Evolutionary conservation across 2,888 invertebrate genomes (phyloP).

Genomic region (Zaprionus lineosus): DNA sequence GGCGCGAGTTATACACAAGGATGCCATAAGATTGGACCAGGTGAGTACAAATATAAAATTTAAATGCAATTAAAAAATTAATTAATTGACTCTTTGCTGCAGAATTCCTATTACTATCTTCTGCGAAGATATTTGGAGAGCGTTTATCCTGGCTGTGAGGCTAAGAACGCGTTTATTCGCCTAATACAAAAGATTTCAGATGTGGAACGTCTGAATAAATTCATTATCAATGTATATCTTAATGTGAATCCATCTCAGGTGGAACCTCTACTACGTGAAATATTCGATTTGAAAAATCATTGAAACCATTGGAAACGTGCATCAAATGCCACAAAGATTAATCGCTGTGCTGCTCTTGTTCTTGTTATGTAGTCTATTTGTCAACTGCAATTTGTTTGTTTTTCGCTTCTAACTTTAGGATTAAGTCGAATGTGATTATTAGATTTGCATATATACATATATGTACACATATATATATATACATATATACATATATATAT

Average conservation of each 20-base stretch:
- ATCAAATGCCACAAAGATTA: constrained; percentile 55
- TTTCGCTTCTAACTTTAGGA: constrained; percentile 70
- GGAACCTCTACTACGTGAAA: constrained; percentile 96
- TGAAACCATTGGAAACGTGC: constrained; percentile 59
- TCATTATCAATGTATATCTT: constrained; percentile 94
- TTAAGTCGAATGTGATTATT: constrained; percentile 74
- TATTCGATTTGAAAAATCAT: constrained; percentile 93
- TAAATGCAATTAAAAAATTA: background rate
- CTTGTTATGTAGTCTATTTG: constrained; percentile 55
- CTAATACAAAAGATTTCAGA: constrained; percentile 96
- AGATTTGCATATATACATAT: constrained; percentile 64
- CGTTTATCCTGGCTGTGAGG: constrained; percentile 92
- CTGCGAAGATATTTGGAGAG: constrained; percentile 92
- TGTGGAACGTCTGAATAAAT: constrained; percentile 93
- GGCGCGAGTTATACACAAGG: constrained; percentile 90
- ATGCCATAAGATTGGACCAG: constrained; percentile 93
- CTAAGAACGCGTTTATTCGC: constrained; percentile 92
- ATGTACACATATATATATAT: constrained; percentile 44
- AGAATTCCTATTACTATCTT: constrained; percentile 95
- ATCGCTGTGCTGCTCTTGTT: constrained; percentile 58
- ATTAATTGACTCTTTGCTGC: constrained; percentile 54
- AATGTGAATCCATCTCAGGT: constrained; percentile 96
- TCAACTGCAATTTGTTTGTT: constrained; percentile 56
- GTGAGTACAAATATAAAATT: constrained; percentile 82
- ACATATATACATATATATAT: constrained; percentile 49